Conservation (phyloP, 2,888 invertebrate species). For the Lithophane ornitopus region DNA sequence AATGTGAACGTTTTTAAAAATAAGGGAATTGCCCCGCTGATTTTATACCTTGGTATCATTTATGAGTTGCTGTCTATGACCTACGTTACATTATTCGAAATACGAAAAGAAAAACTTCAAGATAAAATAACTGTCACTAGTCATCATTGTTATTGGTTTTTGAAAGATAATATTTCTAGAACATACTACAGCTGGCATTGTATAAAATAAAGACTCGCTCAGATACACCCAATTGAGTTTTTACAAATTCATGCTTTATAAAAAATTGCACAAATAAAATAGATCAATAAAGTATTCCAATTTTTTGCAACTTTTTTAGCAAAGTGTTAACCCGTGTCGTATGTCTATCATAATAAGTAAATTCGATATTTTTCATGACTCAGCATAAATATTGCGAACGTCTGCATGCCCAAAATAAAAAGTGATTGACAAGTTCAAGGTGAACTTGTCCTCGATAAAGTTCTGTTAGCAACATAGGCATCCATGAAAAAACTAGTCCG, state of each 20-base stretch:
- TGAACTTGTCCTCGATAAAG: slow-evolving; percentile 16
- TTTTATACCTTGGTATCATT: not conserved
- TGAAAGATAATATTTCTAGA: not conserved
- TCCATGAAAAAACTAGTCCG: not conserved
- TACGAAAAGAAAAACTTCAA: not conserved
- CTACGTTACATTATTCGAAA: not conserved
- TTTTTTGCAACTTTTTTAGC: not conserved
- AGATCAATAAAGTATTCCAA: not conserved
- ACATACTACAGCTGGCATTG: not conserved
- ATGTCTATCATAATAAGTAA: slow-evolving; percentile 42
- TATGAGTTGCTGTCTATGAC: not conserved
- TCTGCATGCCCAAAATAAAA: slow-evolving; percentile 36
- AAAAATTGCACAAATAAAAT: not conserved
- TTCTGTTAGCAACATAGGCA: slow-evolving; percentile 7
- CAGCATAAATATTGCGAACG: slow-evolving; percentile 25
- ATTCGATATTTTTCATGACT: slow-evolving; percentile 27
- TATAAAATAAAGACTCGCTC: not conserved
- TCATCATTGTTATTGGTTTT: not conserved
- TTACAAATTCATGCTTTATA: not conserved
- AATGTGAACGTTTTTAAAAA: too few species aligned
- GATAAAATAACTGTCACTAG: not conserved
- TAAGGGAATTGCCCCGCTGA: too few species aligned
- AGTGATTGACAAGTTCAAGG: slow-evolving; percentile 36
- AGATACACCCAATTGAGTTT: not conserved
- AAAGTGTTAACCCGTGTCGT: slow-evolving; percentile 34